phyloP scores from a whole-genome alignment of 1,140 invertebrate species.

The Hyles vespertilio region DNA sequence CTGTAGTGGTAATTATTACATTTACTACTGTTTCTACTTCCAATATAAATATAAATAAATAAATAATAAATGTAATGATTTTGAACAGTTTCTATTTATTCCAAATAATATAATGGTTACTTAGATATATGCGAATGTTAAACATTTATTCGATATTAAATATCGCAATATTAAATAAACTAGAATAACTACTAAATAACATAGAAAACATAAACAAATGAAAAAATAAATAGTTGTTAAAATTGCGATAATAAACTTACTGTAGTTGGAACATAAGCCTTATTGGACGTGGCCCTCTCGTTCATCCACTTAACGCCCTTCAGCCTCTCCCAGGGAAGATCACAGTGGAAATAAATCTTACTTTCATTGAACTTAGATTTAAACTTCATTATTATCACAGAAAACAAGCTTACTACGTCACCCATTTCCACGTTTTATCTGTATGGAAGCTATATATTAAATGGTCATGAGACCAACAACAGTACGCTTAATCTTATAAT shows the following conservation, averaged over 20 bases:
- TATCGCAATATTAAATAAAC: too few species aligned
- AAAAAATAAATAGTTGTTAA: too few species aligned
- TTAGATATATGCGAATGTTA: too few species aligned
- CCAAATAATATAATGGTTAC: too few species aligned
- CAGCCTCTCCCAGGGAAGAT: conserved; percentile 63
- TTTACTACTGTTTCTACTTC: too few species aligned
- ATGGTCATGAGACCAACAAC: conserved; percentile 61
- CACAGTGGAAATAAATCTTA: conserved; percentile 63
- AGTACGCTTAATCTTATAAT: conserved; percentile 39
- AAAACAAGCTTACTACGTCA: conserved; percentile 70
- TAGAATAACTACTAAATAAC: too few species aligned
- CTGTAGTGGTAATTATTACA: too few species aligned
- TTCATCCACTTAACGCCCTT: conserved; percentile 77
- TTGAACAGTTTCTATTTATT: too few species aligned
- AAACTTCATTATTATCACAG: conserved; percentile 72
- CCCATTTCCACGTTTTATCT: conserved; percentile 53
- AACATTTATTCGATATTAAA: too few species aligned
- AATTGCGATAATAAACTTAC: conserved; percentile 43
- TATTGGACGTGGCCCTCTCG: conserved; percentile 72
- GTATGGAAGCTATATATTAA: conserved; percentile 42
- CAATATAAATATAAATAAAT: too few species aligned
- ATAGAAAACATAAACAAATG: too few species aligned
- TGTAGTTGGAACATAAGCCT: conserved; percentile 76
- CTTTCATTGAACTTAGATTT: conserved; percentile 70
- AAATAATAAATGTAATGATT: too few species aligned